phyloP scores from a whole-genome alignment of 2,797 vertebrate species.

The Sebastes vulpes region DNA sequence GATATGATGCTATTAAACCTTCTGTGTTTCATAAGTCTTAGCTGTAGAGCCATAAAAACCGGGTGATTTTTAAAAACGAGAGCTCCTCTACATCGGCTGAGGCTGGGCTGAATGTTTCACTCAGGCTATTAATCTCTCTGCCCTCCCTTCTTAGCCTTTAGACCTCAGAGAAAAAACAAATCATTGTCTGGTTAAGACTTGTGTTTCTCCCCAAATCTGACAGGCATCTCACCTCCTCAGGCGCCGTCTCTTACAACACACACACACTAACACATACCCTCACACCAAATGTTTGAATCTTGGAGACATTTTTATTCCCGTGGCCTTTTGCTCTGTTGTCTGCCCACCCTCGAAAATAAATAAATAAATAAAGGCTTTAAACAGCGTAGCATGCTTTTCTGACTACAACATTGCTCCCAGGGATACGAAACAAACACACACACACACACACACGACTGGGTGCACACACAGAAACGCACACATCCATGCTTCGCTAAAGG shows the following conservation, averaged over 20 bases:
- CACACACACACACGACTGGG: conserved; percentile 5
- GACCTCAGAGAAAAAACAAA: conserved; percentile 59
- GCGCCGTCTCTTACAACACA: conserved; percentile 43
- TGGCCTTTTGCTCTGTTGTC: conserved; percentile 67
- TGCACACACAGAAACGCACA: conserved; percentile 11
- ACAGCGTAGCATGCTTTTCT: conserved; percentile 42
- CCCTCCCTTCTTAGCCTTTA: conserved; percentile 70
- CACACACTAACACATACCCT: conserved; percentile 5
- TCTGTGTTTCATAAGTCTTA: conserved; percentile 24
- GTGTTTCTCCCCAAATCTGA: conserved; percentile 68
- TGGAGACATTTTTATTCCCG: conserved; percentile 63
- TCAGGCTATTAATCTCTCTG: conserved; percentile 64
- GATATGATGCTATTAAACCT: conserved; percentile 10
- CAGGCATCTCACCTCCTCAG: conserved; percentile 67
- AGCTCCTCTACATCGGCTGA: conserved; percentile 14
- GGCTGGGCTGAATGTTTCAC: conserved; percentile 38
- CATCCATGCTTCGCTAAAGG: background rate
- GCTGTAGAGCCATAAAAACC: conserved; percentile 23
- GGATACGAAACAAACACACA: conserved; percentile 23
- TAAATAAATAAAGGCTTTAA: conserved; percentile 34
- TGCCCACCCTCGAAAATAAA: conserved; percentile 7
- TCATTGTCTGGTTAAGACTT: conserved; percentile 71
- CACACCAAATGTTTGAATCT: conserved; percentile 59
- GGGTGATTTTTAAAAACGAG: conserved; percentile 13
- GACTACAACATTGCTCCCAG: conserved; percentile 36